A percentile compares a stretch with the other conserved stretches of the same genome.
Conservation (phyloP, 2,113 vertebrate genomes). For the Rallus limicola region DNA sequence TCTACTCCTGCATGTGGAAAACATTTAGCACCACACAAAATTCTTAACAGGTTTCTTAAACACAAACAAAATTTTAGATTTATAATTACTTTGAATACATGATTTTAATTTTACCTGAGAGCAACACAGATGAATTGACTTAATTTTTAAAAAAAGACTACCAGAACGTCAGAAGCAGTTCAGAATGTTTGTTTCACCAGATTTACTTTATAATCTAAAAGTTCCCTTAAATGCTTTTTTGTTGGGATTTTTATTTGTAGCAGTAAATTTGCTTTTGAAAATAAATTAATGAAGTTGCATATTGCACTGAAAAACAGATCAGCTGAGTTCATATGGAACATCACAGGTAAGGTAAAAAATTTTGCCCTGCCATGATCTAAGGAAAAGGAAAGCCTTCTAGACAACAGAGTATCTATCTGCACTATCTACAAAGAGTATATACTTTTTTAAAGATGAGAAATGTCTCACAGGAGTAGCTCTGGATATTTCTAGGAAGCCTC, state of each 20-base stretch:
- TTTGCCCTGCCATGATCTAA: background rate
- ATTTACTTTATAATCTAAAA: constrained; percentile 5
- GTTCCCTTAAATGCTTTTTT: background rate
- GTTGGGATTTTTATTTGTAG: background rate
- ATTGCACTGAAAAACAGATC: background rate
- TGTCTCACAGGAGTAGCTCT: background rate
- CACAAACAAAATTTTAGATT: background rate
- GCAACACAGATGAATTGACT: constrained; percentile 16
- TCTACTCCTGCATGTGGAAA: constrained; percentile 19
- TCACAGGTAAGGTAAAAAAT: background rate
- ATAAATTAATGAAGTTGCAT: background rate
- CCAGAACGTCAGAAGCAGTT: background rate
- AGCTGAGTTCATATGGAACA: background rate
- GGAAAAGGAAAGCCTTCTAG: background rate
- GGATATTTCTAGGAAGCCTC: background rate
- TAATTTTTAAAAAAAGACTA: background rate
- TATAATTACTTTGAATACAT: background rate
- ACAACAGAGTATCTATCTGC: background rate
- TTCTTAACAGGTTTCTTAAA: constrained; percentile 1
- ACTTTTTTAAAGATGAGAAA: background rate
- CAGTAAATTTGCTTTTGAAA: background rate
- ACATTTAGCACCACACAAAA: background rate
- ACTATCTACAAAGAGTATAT: rapidly evolving
- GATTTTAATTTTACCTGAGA: background rate
- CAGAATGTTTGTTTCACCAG: background rate